Evolutionary conservation across 2,113 vertebrate species (phyloP), one percentile per base, ranked within the genome.

Genomic region (Centropus bengalensis): DNA sequence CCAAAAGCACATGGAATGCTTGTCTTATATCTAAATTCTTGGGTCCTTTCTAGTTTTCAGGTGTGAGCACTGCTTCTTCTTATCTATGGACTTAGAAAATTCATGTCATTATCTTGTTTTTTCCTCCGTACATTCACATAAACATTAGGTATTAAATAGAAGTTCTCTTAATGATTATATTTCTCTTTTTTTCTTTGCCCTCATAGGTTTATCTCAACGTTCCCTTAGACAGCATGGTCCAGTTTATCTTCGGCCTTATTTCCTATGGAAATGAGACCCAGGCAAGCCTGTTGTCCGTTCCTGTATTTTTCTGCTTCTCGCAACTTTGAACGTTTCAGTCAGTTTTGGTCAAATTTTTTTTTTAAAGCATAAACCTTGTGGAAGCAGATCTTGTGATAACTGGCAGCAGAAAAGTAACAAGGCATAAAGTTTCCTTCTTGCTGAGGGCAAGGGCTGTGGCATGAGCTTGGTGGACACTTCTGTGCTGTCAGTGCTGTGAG

Each of bases 401-500:
- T 67, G 45, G 6, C 45, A 44, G 55, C 24, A 45, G n/a, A 77
- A 49, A 36, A 86, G 19, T 24, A 66, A 8, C 2, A 15, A 38
- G 26, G 23, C 44, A 9, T 49, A 24, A 54, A 47, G 38, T 6
- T 24, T 27, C 23, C 8, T 82, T 40, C 55, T 42, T 85, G 26
- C 32, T 14, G 33, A 56, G 60, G 59, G 55, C 36, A 54, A 47
- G 55, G 64, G 60, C 15, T 32, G 0, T 11, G 8, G 64, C 17
- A 1, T 27, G 1, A 0, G 4, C 28, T 23, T 7, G 2, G 14
- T 20, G 52, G 54, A 8, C 18, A 20, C 44, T 18, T 45, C 6
- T 42, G 3, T 5, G 6, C 11, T 16, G 49, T 7, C 40, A 33
- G 28, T 38, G 64, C 47, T 52, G 75, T 15, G 32, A 21, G 56